phyloP scores from a whole-genome alignment of 2,113 vertebrate genomes.

The Jacana jacana region DNA sequence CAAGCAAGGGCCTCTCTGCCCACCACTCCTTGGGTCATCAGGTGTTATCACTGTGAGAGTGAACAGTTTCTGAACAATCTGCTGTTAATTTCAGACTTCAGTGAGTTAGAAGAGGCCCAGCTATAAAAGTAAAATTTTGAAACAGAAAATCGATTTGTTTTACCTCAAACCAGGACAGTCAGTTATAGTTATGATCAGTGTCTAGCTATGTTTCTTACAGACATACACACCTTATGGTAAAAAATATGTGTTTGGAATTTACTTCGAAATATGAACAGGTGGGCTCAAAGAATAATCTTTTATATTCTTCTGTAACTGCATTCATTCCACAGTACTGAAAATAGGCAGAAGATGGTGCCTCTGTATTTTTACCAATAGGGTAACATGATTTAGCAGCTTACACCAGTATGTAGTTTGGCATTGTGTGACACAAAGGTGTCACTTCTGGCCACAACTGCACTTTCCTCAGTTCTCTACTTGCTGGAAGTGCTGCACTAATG shows the following conservation, averaged over 20 bases:
- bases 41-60: no score
- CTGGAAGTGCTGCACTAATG: neutral
- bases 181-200: neutral
- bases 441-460: neutral
- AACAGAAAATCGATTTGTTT: no score
- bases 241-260: neutral
- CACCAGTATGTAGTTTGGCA: neutral
- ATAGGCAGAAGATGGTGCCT: neutral
- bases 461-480: neutral
- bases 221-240: neutral
- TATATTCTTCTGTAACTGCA: neutral
- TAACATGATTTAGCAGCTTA: neutral
- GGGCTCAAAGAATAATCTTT: neutral
- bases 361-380: no score
- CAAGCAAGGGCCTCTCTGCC: no score
- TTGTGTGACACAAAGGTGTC: neutral
- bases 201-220: neutral
- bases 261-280: neutral
- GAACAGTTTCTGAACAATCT: no score
- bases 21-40: no score
- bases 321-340: neutral
- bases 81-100: no score
- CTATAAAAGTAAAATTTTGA: no score
- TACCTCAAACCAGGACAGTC: no score
- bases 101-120: no score